Conservation (phyloP, 2,888 invertebrate species). For the Choreutis nemorana region DNA sequence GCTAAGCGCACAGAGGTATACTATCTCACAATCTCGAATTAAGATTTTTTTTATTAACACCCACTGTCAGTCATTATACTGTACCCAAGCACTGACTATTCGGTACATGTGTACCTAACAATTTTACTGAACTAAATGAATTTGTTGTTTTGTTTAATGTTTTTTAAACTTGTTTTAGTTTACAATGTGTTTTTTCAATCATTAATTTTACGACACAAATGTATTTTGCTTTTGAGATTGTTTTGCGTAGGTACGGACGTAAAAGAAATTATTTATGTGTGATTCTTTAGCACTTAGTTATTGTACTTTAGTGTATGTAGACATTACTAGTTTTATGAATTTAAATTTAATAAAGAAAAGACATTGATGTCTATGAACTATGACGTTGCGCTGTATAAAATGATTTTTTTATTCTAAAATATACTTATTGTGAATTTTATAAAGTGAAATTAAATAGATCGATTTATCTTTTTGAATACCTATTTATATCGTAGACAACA, state of each 20-base stretch:
- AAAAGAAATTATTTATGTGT: conserved; percentile 62
- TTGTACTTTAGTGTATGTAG: conserved; percentile 44
- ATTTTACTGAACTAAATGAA: conserved; percentile 14
- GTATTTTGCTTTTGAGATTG: conserved; percentile 47
- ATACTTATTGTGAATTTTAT: conserved; percentile 17
- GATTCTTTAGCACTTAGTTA: conserved; percentile 45
- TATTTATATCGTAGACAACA: background rate
- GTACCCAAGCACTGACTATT: background rate
- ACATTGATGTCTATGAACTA: conserved; percentile 21
- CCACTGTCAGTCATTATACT: background rate
- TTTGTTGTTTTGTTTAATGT: conserved; percentile 59
- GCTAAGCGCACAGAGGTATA: conserved; percentile 20
- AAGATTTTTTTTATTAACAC: conserved; percentile 10
- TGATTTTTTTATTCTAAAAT: background rate
- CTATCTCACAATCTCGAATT: conserved; percentile 27
- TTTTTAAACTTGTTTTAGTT: conserved; percentile 49
- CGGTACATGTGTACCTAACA: conserved; percentile 1
- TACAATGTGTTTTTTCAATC: conserved; percentile 40
- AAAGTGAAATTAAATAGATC: no score
- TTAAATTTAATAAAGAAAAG: conserved; percentile 17
- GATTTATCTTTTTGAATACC: no score
- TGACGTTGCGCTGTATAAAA: background rate
- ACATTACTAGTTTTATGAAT: conserved; percentile 22
- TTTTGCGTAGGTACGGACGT: conserved; percentile 40
- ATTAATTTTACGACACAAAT: conserved; percentile 32